phyloP scores from a whole-genome alignment of 1,140 invertebrate genomes.

The Drosophila asahinai region DNA sequence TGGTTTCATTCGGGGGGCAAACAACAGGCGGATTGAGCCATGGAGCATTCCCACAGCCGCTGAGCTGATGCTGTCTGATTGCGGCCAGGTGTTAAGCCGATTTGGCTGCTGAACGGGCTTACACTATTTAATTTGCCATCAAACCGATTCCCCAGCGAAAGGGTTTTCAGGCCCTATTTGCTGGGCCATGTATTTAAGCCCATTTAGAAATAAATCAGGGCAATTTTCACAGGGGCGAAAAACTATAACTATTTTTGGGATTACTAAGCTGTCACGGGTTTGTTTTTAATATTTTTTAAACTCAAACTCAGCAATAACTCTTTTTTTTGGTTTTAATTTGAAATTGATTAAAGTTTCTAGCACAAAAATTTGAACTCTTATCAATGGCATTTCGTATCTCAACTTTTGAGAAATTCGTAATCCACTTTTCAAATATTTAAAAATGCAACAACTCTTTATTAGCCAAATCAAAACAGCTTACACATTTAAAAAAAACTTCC shows the following conservation, averaged over 20 bases:
- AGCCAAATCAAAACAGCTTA: too few relatives aligned
- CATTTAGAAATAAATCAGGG: background rate
- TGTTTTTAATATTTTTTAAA: background rate
- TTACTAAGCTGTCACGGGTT: too few relatives aligned
- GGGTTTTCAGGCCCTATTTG: background rate
- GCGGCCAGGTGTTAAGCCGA: slow-evolving; percentile 43
- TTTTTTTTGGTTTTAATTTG: too few relatives aligned
- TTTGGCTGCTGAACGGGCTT: slow-evolving; percentile 36
- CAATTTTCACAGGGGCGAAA: too few relatives aligned
- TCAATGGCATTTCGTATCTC: too few relatives aligned
- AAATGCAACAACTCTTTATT: too few relatives aligned
- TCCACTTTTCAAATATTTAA: too few relatives aligned
- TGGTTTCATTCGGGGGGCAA: slow-evolving; percentile 29
- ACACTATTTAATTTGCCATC: slow-evolving; percentile 34
- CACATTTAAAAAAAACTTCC: background rate
- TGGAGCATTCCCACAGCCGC: slow-evolving; percentile 6
- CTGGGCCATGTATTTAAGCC: background rate
- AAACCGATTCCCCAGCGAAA: background rate
- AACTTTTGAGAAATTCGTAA: too few relatives aligned
- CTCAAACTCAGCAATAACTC: too few relatives aligned
- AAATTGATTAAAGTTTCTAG: too few relatives aligned
- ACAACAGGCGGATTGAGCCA: slow-evolving; percentile 24
- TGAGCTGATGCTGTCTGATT: slow-evolving; percentile 21
- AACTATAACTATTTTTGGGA: too few relatives aligned
- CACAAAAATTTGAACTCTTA: too few relatives aligned